phyloP scores from a whole-genome alignment of 2,797 vertebrate species.

The Yasuhikotakia modesta region DNA sequence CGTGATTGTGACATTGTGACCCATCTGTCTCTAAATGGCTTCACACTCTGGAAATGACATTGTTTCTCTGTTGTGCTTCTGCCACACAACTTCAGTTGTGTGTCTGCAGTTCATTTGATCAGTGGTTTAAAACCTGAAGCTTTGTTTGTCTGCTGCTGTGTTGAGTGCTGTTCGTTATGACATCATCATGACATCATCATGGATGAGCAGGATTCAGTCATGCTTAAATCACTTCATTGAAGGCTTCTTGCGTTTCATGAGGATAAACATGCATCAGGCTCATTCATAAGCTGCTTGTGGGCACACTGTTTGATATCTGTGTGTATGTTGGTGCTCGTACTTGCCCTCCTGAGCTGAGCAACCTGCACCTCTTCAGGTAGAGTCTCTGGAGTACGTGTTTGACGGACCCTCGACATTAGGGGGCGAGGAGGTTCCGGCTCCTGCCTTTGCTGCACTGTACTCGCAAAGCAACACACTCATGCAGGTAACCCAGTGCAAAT shows the following conservation, averaged over 20 bases:
- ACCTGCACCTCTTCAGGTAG: constrained; percentile 72
- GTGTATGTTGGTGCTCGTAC: constrained; percentile 27
- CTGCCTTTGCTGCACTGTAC: constrained; percentile 77
- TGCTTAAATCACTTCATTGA: too few species aligned
- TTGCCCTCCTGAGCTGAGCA: constrained; percentile 32
- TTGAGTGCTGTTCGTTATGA: too few species aligned
- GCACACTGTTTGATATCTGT: constrained; percentile 19
- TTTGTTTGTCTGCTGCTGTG: too few species aligned
- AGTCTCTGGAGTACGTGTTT: constrained; percentile 75
- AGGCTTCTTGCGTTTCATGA: neutral
- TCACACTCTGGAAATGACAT: neutral
- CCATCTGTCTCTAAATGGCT: constrained; percentile 14
- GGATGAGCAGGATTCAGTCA: neutral
- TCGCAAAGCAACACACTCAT: constrained; percentile 74
- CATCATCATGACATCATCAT: constrained; percentile 30
- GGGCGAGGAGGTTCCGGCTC: constrained; percentile 71
- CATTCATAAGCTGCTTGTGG: neutral
- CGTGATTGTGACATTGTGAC: neutral
- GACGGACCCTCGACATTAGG: constrained; percentile 74
- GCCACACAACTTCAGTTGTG: constrained; percentile 19
- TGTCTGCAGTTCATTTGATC: constrained; percentile 26
- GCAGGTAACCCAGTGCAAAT: constrained; percentile 72
- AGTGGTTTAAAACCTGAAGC: neutral
- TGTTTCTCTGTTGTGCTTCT: constrained; percentile 11
- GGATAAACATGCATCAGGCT: neutral